A percentile compares a stretch with the other conserved stretches of the same genome.
phyloP scores from a whole-genome alignment of 1,140 invertebrate genomes.

The Oryzaephilus surinamensis region DNA sequence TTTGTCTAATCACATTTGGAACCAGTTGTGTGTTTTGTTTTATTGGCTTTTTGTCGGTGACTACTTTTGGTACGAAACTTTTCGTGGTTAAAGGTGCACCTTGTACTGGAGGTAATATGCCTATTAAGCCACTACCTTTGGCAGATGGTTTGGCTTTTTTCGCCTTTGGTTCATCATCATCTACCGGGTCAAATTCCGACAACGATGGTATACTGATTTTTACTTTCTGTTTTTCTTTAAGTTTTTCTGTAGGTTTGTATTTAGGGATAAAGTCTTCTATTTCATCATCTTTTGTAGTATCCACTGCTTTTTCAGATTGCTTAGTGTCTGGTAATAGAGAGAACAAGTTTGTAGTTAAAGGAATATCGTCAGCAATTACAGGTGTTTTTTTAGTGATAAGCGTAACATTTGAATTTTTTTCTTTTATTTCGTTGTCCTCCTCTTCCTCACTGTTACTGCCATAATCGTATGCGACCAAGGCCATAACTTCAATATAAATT shows the following conservation, averaged over 20 bases:
- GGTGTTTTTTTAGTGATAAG: constrained; percentile 1
- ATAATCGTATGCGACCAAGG: constrained; percentile 26
- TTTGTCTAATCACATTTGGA: constrained; percentile 8
- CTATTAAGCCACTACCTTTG: constrained; percentile 23
- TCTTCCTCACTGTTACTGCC: constrained; percentile 24
- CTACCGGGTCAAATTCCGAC: constrained; percentile 22
- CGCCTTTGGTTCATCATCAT: constrained; percentile 17
- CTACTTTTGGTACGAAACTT: constrained; percentile 24
- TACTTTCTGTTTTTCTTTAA: constrained; percentile 20
- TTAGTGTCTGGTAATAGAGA: background rate
- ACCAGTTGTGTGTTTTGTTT: constrained; percentile 11
- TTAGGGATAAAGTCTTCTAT: constrained; percentile 29
- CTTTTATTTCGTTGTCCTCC: constrained; percentile 8
- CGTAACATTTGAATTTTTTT: background rate
- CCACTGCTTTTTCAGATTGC: background rate
- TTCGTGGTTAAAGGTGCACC: constrained; percentile 17
- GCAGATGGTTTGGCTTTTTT: constrained; percentile 18
- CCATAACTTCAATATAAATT: too few species aligned
- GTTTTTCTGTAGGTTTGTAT: constrained; percentile 17
- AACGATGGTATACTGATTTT: constrained; percentile 28
- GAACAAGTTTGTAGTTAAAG: background rate
- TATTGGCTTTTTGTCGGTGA: constrained; percentile 12
- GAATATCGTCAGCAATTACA: background rate
- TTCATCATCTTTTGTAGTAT: constrained; percentile 15
- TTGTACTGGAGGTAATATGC: constrained; percentile 27